Evolutionary conservation across 2,113 vertebrate species (phyloP), one percentile per base, ranked within the genome.

Genomic region (Sinosuthora webbiana): DNA sequence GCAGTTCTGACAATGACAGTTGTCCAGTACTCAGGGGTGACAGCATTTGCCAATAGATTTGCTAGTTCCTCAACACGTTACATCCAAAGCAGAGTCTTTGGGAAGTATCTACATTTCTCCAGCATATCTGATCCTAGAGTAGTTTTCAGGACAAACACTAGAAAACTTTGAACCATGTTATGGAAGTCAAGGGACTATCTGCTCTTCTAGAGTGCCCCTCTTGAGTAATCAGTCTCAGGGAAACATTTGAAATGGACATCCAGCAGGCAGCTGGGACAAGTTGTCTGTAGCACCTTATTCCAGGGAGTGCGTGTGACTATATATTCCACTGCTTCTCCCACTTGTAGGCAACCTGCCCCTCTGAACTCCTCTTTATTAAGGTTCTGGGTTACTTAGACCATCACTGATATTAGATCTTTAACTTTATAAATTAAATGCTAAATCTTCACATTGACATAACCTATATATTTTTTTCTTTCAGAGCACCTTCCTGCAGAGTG

Each of bases 11-110:
- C 24, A 44, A 3, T 14, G 10, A 30, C 15, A 55, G 13, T 42
- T 93, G 37, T 75, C 15, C 31, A n/a, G 41, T n/a, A 41, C 8
- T 57, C 8, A 17, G 3, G 6, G 31, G 28, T 7, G 3, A 56
- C 28, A 49, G 42, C 28, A 33, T 68, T 81, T 83, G 13, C 44
- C 47, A 62, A 20, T 2, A 73, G 33, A 47, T 62, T 59, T 87
- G 37, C 30, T 62, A 39, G 55, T 59, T 75, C 60, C 27, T 21
- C 2, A 2, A 7, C 0, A 0, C 5, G 5, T 33, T 60, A 50
- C 5, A 45, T 27, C 7, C 27, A 59, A 80, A 42, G 20, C 9
- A 52, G 19, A 83, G 24, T 39, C 39, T 70, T 70, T 78, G 71
- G 59, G 35, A 90, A 83, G 19, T 56, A 67, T 23, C 21, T 74